Percentiles rank a stretch among this genome's conserved stretches.
These are phyloP conservation scores for Todiramphus chloris DNA, from an alignment of 2,113 vertebrate genomes.

Conservation along the genomic window DNA sequence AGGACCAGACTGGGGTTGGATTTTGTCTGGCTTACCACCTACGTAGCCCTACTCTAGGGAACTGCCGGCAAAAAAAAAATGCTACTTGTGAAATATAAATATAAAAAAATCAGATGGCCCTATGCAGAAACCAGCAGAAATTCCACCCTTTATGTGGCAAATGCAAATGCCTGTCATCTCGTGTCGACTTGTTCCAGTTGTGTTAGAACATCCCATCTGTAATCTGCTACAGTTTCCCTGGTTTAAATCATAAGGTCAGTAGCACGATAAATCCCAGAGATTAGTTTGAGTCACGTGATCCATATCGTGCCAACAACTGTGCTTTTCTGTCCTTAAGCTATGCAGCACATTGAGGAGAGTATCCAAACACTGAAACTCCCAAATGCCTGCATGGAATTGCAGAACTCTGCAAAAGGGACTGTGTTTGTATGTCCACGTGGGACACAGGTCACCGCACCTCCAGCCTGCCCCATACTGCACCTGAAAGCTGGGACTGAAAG, in stretches of 20 bases:
- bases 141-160: neutral
- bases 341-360: neutral
- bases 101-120: neutral
- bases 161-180: neutral
- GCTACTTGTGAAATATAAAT: neutral
- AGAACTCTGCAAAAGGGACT: neutral
- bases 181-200: neutral
- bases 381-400: neutral
- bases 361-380: neutral
- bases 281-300: neutral
- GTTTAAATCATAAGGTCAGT: neutral
- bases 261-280: conserved; percentile 21
- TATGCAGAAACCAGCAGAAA: neutral
- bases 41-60: neutral
- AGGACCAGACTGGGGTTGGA: neutral
- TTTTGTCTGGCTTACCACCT: neutral
- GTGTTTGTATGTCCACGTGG: accelerated
- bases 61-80: neutral
- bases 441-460: neutral
- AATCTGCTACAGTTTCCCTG: neutral
- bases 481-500: neutral
- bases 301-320: neutral
- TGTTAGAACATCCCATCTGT: neutral
- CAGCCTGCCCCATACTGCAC: accelerated
- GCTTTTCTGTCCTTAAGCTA: neutral